phyloP scores from a whole-genome alignment of 2,888 invertebrate genomes.

The Scotopteryx bipunctaria region DNA sequence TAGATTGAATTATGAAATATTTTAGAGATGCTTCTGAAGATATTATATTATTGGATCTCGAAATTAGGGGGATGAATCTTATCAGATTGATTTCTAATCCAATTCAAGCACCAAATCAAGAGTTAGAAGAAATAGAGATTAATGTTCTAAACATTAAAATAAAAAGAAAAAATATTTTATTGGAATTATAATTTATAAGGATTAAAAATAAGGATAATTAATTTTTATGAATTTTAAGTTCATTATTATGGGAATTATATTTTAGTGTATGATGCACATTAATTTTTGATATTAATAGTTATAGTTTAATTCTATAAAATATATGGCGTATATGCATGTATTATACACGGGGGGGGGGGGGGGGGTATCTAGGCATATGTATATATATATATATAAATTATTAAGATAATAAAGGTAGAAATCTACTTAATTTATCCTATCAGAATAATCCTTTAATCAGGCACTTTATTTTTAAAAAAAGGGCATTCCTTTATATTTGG shows the following conservation, averaged over 20 bases:
- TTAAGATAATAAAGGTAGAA: slow-evolving; percentile 80
- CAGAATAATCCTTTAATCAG: slow-evolving; percentile 76
- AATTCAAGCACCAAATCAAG: slow-evolving; percentile 81
- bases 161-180: slow-evolving; percentile 79
- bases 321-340: no score
- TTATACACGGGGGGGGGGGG: no score
- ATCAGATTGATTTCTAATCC: slow-evolving; percentile 86
- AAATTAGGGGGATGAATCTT: slow-evolving; percentile 84
- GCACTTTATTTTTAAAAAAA: slow-evolving; percentile 79
- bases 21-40: slow-evolving; percentile 83
- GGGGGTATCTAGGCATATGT: no score
- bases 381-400: no score
- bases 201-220: slow-evolving; percentile 82
- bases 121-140: slow-evolving; percentile 66
- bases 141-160: slow-evolving; percentile 77
- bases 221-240: slow-evolving; percentile 61
- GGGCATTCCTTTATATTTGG: slow-evolving; percentile 76
- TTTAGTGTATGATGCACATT: slow-evolving; percentile 85
- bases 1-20: slow-evolving; percentile 84
- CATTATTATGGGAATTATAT: slow-evolving; percentile 60
- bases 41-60: slow-evolving; percentile 72
- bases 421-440: slow-evolving; percentile 70
- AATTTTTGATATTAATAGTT: slow-evolving; percentile 84
- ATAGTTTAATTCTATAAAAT: slow-evolving; percentile 85
- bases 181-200: slow-evolving; percentile 69